phyloP scores from a whole-genome alignment of 2,888 invertebrate species.

The Macrophya annulata region DNA sequence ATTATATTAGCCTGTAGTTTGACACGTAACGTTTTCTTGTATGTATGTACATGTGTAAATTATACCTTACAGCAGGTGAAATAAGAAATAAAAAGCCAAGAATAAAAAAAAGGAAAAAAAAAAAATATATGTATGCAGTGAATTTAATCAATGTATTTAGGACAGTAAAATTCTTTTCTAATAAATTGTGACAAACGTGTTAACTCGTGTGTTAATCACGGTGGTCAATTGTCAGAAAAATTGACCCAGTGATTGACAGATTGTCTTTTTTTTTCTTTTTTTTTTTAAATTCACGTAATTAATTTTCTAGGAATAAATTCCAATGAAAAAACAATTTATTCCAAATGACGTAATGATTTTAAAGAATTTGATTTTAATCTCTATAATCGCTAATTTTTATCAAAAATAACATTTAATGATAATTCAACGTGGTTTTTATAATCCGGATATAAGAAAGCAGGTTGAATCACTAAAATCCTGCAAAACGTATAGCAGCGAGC shows the following conservation, averaged over 20 bases:
- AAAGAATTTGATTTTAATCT: background rate
- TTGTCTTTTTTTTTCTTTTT: background rate
- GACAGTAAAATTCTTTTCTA: background rate
- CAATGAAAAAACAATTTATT: background rate
- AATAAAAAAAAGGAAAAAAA: background rate
- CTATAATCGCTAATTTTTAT: background rate
- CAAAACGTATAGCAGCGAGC: background rate
- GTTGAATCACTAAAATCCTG: background rate
- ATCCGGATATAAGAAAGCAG: background rate
- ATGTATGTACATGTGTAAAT: background rate
- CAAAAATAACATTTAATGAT: background rate
- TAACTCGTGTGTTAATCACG: background rate
- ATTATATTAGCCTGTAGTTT: background rate
- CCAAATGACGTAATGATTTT: background rate
- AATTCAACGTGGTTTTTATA: background rate
- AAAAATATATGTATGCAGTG: background rate
- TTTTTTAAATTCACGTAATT: too few relatives aligned
- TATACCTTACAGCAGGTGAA: too few relatives aligned
- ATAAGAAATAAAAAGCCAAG: background rate
- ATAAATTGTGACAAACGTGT: background rate
- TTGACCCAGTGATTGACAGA: background rate
- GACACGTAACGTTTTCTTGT: background rate
- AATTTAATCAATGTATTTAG: background rate
- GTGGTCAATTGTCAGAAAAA: slow-evolving; percentile 9
- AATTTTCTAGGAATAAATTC: background rate